Base-by-base conservation (phyloP, 2,888 invertebrate genomes). In the Patella ulyssiponensis region DNA sequence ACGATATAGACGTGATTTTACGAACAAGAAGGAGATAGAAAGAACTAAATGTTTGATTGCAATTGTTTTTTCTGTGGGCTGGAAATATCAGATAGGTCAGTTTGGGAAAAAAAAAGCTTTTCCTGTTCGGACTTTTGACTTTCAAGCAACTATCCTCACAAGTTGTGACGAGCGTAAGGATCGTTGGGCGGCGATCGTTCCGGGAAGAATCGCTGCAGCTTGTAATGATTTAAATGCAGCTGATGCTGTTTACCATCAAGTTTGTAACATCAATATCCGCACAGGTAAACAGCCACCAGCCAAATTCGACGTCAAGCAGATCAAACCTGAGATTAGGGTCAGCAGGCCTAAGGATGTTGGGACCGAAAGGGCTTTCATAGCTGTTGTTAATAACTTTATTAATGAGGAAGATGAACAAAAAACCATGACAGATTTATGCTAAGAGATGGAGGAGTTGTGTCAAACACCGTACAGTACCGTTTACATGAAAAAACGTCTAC, bases 181-280 rank as follows among this genome's bases (percentile, higher is more conserved):
- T 56, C 56, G 56, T 56, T 56, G 56, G 56, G 56, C 56, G 56
- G 17, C 56, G 17, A 56, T 56, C 1, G 56, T 56, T 56, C 17
- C n/a, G 56, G 56, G 56, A 56, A 56, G 56, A 56, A 56, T 56
- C 56, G 56, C 56, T 56, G 56, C 56, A 2, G 70, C 23, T 27
- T 1, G 70, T 70, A 17, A 17, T 56, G 70, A 70, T 70, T 33
- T 70, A 70, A 12, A 70, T 70, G 70, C 70, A 3, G 70, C 70
- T 70, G 70, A 70, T 33, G 23, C 23, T 70, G 14, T 70, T 70
- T 70, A 70, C n/a, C 70, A 70, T 33, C 70, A 70, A 14, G 23
- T 27, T 27, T 70, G 70, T 70, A 33, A 70, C 70, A 3, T 17
- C 2, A 17, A 58, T 58, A 2, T 58, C n/a, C 58, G 58, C 58